These are phyloP conservation scores for Sebastes reedi DNA, from an alignment of 2,797 vertebrate genomes.

Conservation along the genomic window DNA sequence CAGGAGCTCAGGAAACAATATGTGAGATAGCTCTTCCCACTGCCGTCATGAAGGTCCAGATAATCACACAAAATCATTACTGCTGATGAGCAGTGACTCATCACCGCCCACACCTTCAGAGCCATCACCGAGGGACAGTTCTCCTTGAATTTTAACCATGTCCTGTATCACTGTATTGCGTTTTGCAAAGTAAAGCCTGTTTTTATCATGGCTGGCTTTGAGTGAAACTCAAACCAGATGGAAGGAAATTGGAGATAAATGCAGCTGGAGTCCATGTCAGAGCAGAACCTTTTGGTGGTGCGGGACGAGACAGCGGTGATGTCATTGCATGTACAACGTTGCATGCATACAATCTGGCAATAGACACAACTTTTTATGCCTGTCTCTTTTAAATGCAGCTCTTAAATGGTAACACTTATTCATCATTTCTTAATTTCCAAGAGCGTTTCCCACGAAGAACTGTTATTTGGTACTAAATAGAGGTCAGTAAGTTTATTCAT, in stretches of 20 bases:
- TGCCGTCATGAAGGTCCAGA: not conserved
- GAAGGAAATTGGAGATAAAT: slow-evolving; percentile 80
- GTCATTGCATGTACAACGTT: slow-evolving; percentile 25
- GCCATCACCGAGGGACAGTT: slow-evolving; percentile 2
- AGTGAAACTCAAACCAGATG: slow-evolving; percentile 83
- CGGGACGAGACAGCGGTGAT: slow-evolving; percentile 46
- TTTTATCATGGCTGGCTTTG: slow-evolving; percentile 78
- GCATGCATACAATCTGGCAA: not conserved
- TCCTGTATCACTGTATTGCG: slow-evolving; percentile 27
- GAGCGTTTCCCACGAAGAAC: not conserved
- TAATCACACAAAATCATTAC: slow-evolving; percentile 30
- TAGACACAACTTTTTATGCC: not conserved
- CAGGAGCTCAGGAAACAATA: slow-evolving; percentile 1
- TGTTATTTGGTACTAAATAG: not conserved
- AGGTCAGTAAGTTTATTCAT: not conserved
- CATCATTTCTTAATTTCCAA: not conserved
- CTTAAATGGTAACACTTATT: not conserved
- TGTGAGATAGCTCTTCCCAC: slow-evolving; percentile 6
- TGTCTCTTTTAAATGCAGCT: not conserved
- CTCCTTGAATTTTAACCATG: slow-evolving; percentile 39
- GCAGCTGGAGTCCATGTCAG: slow-evolving; percentile 71
- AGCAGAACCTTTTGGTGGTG: slow-evolving; percentile 55
- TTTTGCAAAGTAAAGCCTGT: slow-evolving; percentile 68
- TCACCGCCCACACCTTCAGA: slow-evolving; percentile 28
- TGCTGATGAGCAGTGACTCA: slow-evolving; percentile 27